Percentiles rank a stretch among this genome's conserved stretches.
Evolutionary conservation across 1,140 invertebrate genomes (phyloP).

Genomic region (Callitettix versicolor): DNA sequence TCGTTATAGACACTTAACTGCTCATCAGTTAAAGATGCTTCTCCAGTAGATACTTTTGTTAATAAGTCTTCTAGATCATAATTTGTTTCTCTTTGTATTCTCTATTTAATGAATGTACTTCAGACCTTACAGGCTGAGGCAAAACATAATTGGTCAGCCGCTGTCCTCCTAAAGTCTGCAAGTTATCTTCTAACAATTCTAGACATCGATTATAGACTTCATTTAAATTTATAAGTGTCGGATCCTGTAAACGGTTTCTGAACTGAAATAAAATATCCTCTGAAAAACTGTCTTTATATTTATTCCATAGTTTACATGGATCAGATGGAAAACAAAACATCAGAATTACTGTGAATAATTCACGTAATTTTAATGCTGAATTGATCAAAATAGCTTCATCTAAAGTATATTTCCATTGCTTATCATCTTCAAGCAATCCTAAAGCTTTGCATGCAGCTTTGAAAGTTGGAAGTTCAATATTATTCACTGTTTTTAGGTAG

Average conservation of each 20-base stretch:
- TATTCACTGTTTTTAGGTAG: slow-evolving; percentile 31
- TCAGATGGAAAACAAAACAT: slow-evolving; percentile 16
- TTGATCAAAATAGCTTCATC: slow-evolving; percentile 11
- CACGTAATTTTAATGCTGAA: slow-evolving; percentile 11
- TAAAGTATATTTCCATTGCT: slow-evolving; percentile 25
- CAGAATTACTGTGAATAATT: slow-evolving; percentile 18
- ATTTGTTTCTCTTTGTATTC: background rate
- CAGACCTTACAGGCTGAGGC: background rate
- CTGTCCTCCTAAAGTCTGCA: background rate
- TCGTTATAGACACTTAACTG: background rate
- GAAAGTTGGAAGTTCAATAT: slow-evolving; percentile 25
- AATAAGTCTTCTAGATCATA: background rate
- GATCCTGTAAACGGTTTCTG: background rate
- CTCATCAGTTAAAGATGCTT: background rate
- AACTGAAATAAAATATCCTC: slow-evolving; percentile 12
- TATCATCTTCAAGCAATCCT: slow-evolving; percentile 30
- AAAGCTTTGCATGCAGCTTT: slow-evolving; percentile 27
- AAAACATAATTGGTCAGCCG: background rate
- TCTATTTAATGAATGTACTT: background rate
- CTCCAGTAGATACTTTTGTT: background rate
- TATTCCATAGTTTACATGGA: slow-evolving; percentile 12
- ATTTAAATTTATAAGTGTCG: background rate
- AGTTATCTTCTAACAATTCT: background rate
- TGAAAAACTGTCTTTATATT: slow-evolving; percentile 13
- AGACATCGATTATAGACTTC: background rate